These are phyloP conservation scores for Agelastica alni DNA, from an alignment of 2,888 invertebrate species.

Conservation along the genomic window DNA sequence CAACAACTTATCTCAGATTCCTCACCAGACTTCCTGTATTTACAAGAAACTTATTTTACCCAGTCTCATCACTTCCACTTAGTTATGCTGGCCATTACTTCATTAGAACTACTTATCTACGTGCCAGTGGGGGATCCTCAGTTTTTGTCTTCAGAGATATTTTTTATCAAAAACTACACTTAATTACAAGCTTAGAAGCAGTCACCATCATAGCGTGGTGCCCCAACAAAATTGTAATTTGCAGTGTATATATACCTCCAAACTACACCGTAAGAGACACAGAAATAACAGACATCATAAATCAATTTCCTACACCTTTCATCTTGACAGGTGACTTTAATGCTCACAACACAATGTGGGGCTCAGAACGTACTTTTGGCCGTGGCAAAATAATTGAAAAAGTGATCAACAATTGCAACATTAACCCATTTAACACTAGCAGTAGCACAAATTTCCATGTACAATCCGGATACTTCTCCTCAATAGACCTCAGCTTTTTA, in stretches of 20 bases:
- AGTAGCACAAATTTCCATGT: conserved; percentile 15
- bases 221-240: conserved; percentile 4
- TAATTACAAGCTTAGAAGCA: conserved; percentile 6
- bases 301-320: background rate
- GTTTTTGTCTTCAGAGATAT: background rate
- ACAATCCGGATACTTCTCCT: conserved; percentile 2
- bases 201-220: conserved; percentile 1
- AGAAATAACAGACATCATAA: background rate
- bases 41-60: background rate
- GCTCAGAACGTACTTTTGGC: conserved; percentile 9
- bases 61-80: too few species aligned
- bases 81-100: too few species aligned
- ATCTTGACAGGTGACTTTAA: conserved; percentile 2
- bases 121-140: too few species aligned
- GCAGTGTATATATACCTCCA: conserved; percentile 5
- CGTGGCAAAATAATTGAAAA: conserved; percentile 9
- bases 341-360: conserved; percentile 11
- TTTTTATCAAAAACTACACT: background rate
- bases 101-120: too few species aligned
- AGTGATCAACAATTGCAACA: conserved; percentile 4
- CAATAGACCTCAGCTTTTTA: conserved; percentile 3
- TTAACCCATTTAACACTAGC: conserved; percentile 6
- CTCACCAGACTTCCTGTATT: background rate
- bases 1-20: background rate
- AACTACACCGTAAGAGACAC: background rate